These are phyloP conservation scores for Delichon dasypus DNA, from an alignment of 2,797 vertebrate species.

Conservation along the genomic window DNA sequence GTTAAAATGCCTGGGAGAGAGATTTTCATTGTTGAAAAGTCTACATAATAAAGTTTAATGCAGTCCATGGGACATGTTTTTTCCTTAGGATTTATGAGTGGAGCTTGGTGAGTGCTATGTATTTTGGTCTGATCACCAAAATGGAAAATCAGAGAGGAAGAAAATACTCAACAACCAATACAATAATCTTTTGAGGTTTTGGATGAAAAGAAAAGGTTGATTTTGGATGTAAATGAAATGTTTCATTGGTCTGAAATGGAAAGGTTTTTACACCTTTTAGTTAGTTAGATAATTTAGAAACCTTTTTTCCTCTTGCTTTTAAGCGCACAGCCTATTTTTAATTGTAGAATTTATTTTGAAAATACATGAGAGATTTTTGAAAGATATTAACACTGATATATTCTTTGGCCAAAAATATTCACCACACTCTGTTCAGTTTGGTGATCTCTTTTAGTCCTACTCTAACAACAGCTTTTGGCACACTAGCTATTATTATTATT, in stretches of 20 bases:
- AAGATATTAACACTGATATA: background rate
- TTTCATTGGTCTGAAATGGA: background rate
- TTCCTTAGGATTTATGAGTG: constrained; percentile 40
- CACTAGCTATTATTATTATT: constrained; percentile 40
- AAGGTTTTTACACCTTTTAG: background rate
- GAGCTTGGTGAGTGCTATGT: constrained; percentile 29
- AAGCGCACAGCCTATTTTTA: background rate
- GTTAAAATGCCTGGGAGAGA: constrained; percentile 61
- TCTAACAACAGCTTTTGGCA: constrained; percentile 37
- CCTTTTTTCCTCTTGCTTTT: background rate
- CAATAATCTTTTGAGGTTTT: background rate
- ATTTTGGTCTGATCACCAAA: constrained; percentile 38
- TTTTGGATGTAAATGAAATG: background rate
- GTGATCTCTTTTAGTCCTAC: constrained; percentile 19
- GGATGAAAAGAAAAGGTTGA: background rate
- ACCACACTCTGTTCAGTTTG: background rate
- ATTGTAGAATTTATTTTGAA: constrained; percentile 14
- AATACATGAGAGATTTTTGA: constrained; percentile 15
- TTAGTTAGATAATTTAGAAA: background rate
- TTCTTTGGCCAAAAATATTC: background rate
- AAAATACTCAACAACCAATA: background rate
- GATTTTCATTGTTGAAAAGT: constrained; percentile 53
- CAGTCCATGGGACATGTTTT: constrained; percentile 15
- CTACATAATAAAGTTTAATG: constrained; percentile 54
- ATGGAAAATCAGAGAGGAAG: constrained; percentile 29